Evolutionary conservation across 2,888 invertebrate genomes (phyloP).

Genomic region (Stratiomys singularior): DNA sequence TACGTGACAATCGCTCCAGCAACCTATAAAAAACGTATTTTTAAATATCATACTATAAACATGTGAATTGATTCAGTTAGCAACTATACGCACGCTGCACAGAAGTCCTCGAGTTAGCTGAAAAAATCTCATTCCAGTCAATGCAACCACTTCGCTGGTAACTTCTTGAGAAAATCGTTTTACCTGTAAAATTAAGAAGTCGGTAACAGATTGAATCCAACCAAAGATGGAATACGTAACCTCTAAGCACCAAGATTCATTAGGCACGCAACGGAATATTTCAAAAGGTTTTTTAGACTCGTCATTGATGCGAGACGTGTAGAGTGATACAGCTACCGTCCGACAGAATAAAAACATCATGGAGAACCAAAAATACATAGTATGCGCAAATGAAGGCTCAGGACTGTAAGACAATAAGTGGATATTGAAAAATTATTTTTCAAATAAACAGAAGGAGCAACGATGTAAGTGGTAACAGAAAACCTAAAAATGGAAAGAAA

Average conservation of each 20-base stretch:
- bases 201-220: neutral
- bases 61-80: neutral
- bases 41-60: neutral
- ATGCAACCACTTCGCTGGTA: conserved; percentile 61
- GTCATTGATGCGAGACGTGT: conserved; percentile 69
- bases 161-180: conserved; percentile 63
- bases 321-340: conserved; percentile 69
- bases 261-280: conserved; percentile 65
- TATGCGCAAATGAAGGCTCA: conserved; percentile 63
- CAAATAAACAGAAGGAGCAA: too few species aligned
- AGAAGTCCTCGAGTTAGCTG: conserved; percentile 63
- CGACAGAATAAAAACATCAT: conserved; percentile 69
- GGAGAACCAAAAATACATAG: conserved; percentile 70
- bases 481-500: too few species aligned
- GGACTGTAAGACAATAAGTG: conserved; percentile 57
- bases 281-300: conserved; percentile 66
- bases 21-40: conserved; percentile 62
- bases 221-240: conserved; percentile 12
- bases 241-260: conserved; percentile 66
- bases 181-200: conserved; percentile 40
- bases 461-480: too few species aligned
- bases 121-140: conserved; percentile 65
- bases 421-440: too few species aligned
- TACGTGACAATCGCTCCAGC: conserved; percentile 72
- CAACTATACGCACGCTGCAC: conserved; percentile 56